phyloP scores from a whole-genome alignment of 1,140 invertebrate genomes.

The Euglossa dilemma region DNA sequence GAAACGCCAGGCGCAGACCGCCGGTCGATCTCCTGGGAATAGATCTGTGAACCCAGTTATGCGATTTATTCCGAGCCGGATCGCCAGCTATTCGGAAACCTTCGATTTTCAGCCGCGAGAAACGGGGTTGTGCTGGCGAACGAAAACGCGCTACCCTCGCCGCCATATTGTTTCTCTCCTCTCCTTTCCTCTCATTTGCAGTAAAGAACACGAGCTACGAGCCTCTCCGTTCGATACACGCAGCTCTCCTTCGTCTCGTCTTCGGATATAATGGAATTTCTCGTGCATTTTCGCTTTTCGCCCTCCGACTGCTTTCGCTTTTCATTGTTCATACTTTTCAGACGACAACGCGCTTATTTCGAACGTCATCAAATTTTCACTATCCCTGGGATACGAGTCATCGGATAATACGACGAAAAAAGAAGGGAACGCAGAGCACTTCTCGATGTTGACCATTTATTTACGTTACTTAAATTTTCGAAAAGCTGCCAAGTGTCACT shows the following conservation, averaged over 20 bases:
- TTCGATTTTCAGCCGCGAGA: slow-evolving; percentile 28
- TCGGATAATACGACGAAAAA: no score
- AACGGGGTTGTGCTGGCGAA: not conserved
- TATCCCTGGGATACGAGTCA: no score
- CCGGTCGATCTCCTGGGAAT: slow-evolving; percentile 75
- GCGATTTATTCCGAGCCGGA: slow-evolving; percentile 74
- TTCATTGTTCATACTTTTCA: no score
- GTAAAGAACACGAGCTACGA: not conserved
- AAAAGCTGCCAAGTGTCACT: no score
- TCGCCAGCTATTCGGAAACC: slow-evolving; percentile 56
- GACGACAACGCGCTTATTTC: no score
- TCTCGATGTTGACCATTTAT: no score
- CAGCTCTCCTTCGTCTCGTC: not conserved
- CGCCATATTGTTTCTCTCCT: not conserved
- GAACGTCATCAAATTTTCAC: no score
- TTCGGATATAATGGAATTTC: not conserved
- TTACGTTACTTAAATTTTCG: no score
- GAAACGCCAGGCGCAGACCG: slow-evolving; percentile 57
- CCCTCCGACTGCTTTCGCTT: no score
- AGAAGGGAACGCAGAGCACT: no score
- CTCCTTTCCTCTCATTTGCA: not conserved
- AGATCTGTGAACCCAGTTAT: slow-evolving; percentile 75
- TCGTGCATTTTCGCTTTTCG: not conserved
- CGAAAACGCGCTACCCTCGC: not conserved
- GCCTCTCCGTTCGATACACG: no score